Base-by-base conservation (phyloP, 2,888 invertebrate genomes). In the Drosophila crucigera region DNA sequence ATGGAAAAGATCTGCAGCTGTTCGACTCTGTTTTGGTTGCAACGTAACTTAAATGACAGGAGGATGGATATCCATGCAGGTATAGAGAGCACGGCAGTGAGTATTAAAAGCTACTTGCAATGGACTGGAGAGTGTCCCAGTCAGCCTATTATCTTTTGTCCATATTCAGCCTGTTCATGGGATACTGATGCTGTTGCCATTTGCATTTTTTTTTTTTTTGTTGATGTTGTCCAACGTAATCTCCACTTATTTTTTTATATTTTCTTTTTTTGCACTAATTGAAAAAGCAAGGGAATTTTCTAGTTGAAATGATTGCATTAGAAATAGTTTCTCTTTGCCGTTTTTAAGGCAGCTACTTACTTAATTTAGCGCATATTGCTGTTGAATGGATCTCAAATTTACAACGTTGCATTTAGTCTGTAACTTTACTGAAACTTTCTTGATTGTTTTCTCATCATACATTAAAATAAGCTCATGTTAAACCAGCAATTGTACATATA, bases 1-100 rank as follows among this genome's bases (percentile, higher is more conserved):
- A 74, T 72, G 68, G 54, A 63, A 80, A 67, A 72, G 63, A 73
- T 71, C 31, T 60, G 28, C 47, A 47, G 31, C 19, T 31, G 9
- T 31, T 39, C 33, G 25, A 50, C 39, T 47, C 49, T 59, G 55
- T 53, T 64, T 65, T 50, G 73, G 58, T 65, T 49, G 43, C 49
- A 55, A 67, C 68, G 63, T 73, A 68, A 68, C 55, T 43, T 50
- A 76, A 72, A 78, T 53, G 30, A 41, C 33, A 22, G 16, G 3
- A n/a, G 16, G 19, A 68, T 53, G 30, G 55, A 52, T 62, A 69
- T 53, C 60, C 68, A 73, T 61, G 39, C 62, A 66, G 72, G 73
- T 80, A 65, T 39, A 53, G 53, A 16, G 19, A 33, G 31, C 11
- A 19, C 22, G 3, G 39, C 22, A 25, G 30, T 9, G 10, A 30